Base-by-base conservation (phyloP, 2,888 invertebrate genomes). In the Eupelmus urozonus region DNA sequence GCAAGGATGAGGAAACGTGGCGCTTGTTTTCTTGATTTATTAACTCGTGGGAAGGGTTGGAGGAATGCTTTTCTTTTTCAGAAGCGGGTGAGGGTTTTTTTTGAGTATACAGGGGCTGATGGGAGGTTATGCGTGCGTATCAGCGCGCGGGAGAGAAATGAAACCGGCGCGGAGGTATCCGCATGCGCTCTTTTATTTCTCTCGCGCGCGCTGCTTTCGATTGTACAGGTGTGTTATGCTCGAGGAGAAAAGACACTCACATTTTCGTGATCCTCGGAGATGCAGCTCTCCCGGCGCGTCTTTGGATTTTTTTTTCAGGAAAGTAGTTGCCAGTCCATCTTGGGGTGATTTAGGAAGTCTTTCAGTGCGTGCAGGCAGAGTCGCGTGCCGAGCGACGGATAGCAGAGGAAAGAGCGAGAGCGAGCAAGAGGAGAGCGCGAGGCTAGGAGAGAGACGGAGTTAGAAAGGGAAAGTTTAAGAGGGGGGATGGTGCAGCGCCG, bases 401-500 rank as follows among this genome's bases (percentile, higher is more conserved):
- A 29, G 57, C 63, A 71, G 71, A 71, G 63, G 45, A 71, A 45
- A n/a, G 55, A 23, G 11, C 51, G 20, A 34, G 55, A 42, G 20
- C 13, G 9, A 23, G 23, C 18, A 40, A 20, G 25, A 55, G 23
- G 25, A 40, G 40, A 55, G 25, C 23, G n/a, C 3, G 9, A 29
- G 18, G 16, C 2, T 7, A 45, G 16, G 53, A 9, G 34, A 18
- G 51, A 20, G 53, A 42, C 5, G 42, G n/a, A 11, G 40, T 9
- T 9, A 27, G 18, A 7, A 25, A 59, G 62, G 3, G 59, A 4
- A 45, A 62, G 34, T 0, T 2, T n/a, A 13, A 18, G 66, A 53
- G 34, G 66, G 66, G 53, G 53, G 53, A 53, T 5, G 13, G 55
- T 2, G 23, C 16, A 25, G 45, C 60, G 72, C 66, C 72, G 77